Conservation (phyloP, 1,140 invertebrate species). For the Mya arenaria region DNA sequence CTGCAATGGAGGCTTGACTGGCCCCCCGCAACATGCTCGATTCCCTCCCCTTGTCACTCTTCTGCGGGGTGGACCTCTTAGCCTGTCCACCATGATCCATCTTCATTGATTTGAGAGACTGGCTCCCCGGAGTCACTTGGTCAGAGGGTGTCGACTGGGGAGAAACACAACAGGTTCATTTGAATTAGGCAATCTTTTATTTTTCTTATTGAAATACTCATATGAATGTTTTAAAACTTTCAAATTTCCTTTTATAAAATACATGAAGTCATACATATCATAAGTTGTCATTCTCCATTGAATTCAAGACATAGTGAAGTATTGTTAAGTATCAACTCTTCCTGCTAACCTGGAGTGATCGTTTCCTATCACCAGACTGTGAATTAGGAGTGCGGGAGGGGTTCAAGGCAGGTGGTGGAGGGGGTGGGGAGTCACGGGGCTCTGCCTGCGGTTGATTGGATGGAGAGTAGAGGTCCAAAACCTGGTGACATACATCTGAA, state of each 20-base stretch:
- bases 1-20: slow-evolving; percentile 5
- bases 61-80: slow-evolving; percentile 44
- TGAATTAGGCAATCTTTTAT: too few relatives aligned
- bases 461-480: slow-evolving; percentile 86
- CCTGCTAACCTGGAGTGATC: slow-evolving; percentile 35
- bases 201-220: too few relatives aligned
- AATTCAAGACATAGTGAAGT: too few relatives aligned
- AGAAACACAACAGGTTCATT: too few relatives aligned
- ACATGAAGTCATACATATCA: too few relatives aligned
- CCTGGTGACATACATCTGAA: slow-evolving; percentile 97
- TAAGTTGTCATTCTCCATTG: too few relatives aligned
- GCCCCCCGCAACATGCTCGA: background rate
- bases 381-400: slow-evolving; percentile 53
- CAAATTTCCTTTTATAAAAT: too few relatives aligned
- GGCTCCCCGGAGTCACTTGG: slow-evolving; percentile 50
- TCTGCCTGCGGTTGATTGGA: slow-evolving; percentile 54
- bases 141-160: slow-evolving; percentile 48
- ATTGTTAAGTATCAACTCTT: too few relatives aligned
- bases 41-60: slow-evolving; percentile 48
- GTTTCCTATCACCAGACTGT: slow-evolving; percentile 27
- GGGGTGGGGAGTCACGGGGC: slow-evolving; percentile 60
- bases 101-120: slow-evolving; percentile 52
- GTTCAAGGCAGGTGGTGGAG: slow-evolving; percentile 57
- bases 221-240: too few relatives aligned
- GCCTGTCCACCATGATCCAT: slow-evolving; percentile 1